Conservation (phyloP, 2,888 invertebrate species). For the Laspeyria flexula region DNA sequence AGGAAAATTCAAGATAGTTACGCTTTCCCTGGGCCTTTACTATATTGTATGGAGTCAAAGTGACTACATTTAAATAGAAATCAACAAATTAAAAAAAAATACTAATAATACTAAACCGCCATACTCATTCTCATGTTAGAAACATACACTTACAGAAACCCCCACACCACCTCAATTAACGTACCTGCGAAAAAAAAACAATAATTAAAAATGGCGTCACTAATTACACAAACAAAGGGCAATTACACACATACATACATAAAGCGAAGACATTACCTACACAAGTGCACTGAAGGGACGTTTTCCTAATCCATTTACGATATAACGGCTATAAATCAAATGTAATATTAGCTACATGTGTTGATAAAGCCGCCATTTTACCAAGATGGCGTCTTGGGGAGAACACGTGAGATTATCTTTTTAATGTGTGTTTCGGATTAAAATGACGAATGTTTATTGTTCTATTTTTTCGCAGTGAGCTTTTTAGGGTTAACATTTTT, state of each 20-base stretch:
- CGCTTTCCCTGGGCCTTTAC: no score
- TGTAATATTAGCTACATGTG: conserved; percentile 84
- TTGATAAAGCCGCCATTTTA: conserved; percentile 65
- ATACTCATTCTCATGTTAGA: background rate
- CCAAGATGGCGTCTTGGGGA: conserved; percentile 56
- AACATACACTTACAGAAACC: background rate
- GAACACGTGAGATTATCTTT: conserved; percentile 53
- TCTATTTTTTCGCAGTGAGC: conserved; percentile 38
- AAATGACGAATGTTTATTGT: conserved; percentile 61
- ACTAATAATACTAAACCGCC: background rate
- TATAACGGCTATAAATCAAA: conserved; percentile 86
- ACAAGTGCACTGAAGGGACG: conserved; percentile 52
- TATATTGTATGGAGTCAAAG: no score
- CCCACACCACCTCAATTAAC: conserved; percentile 27
- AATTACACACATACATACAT: conserved; percentile 60
- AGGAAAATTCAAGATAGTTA: no score
- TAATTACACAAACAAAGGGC: conserved; percentile 62
- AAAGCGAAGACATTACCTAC: conserved; percentile 68
- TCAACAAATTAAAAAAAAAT: no score
- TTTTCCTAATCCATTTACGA: conserved; percentile 85
- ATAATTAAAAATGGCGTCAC: conserved; percentile 54
- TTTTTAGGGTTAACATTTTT: conserved; percentile 25
- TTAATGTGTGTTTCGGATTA: conserved; percentile 59
- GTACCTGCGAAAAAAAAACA: conserved; percentile 68
- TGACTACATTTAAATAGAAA: no score